These are phyloP conservation scores for Aurelia aurita DNA, from an alignment of 30 jellyfish, hydroid and myxozoan genomes.

Conservation along the genomic window DNA sequence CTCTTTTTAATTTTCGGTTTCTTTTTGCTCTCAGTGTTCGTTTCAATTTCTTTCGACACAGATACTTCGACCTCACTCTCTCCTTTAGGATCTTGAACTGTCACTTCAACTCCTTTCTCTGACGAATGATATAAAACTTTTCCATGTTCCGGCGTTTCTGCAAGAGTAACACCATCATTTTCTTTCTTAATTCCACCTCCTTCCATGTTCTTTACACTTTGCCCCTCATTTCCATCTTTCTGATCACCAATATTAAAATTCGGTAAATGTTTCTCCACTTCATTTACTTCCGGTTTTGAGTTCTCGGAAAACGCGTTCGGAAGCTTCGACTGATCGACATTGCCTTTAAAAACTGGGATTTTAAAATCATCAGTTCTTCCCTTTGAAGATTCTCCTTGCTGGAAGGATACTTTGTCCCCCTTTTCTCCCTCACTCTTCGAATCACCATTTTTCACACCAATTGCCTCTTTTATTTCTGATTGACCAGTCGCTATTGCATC, in stretches of 20 bases:
- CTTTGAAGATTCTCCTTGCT: neutral
- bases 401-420: neutral
- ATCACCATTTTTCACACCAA: neutral
- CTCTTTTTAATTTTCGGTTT: slow-evolving; percentile 5
- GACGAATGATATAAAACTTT: slow-evolving; percentile 5
- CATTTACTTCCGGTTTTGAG: neutral
- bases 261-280: neutral
- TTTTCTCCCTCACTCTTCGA: neutral
- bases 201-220: neutral
- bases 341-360: slow-evolving; percentile 34
- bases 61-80: slow-evolving; percentile 6
- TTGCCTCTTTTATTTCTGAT: slow-evolving; percentile 1
- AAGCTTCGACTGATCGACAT: slow-evolving; percentile 59
- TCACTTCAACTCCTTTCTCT: slow-evolving; percentile 20
- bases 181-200: neutral
- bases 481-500: slow-evolving; percentile 6
- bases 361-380: slow-evolving; percentile 39
- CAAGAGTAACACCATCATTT: neutral
- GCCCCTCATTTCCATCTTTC: neutral
- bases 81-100: slow-evolving; percentile 11
- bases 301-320: slow-evolving; percentile 51
- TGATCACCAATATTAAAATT: neutral
- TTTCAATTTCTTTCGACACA: slow-evolving; percentile 25
- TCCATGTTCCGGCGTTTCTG: neutral
- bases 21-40: slow-evolving; percentile 8